Evolutionary conservation across 2,113 vertebrate genomes (phyloP).

Genomic region (Hippocampus guttulatus): DNA sequence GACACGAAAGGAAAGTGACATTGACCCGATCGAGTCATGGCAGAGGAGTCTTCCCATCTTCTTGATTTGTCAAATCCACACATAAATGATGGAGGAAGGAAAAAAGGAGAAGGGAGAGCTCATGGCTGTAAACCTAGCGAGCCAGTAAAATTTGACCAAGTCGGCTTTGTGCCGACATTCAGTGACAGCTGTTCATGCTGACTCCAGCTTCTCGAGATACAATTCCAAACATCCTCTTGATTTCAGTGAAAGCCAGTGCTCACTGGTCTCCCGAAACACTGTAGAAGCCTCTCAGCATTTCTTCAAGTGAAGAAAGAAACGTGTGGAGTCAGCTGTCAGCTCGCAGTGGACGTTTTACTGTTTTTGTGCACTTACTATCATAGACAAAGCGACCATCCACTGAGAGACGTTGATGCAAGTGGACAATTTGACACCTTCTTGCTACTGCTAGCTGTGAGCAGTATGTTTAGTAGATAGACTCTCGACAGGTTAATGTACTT

Average conservation of each 20-base stretch:
- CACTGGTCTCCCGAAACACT: not conserved
- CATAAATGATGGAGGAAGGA: conserved; percentile 14
- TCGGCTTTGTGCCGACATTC: conserved; percentile 45
- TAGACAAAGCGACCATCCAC: not conserved
- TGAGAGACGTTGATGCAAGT: conserved; percentile 22
- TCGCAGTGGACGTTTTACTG: not conserved
- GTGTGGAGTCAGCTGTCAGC: conserved; percentile 9
- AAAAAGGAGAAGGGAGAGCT: conserved; percentile 17
- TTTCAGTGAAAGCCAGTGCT: conserved; percentile 36
- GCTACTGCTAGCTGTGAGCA: not conserved
- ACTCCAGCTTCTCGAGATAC: conserved; percentile 45
- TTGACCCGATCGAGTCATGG: conserved; percentile 44
- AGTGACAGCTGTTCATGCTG: conserved; percentile 53
- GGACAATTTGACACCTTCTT: conserved; percentile 36
- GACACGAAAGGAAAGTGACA: conserved; percentile 48
- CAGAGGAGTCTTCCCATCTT: conserved; percentile 27
- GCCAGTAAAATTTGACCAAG: conserved; percentile 28
- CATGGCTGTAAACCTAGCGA: conserved; percentile 20
- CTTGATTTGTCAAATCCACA: conserved; percentile 36
- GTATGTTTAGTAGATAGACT: conserved; percentile 14
- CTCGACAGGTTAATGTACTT: conserved; percentile 6
- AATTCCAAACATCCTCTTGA: conserved; percentile 56
- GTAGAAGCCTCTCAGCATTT: conserved; percentile 20
- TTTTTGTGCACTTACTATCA: conserved; percentile 13
- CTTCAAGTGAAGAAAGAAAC: conserved; percentile 21